Evolutionary conservation across 2,113 vertebrate species (phyloP), one percentile per base, ranked within the genome.

Genomic region (Onychostruthus taczanowskii): DNA sequence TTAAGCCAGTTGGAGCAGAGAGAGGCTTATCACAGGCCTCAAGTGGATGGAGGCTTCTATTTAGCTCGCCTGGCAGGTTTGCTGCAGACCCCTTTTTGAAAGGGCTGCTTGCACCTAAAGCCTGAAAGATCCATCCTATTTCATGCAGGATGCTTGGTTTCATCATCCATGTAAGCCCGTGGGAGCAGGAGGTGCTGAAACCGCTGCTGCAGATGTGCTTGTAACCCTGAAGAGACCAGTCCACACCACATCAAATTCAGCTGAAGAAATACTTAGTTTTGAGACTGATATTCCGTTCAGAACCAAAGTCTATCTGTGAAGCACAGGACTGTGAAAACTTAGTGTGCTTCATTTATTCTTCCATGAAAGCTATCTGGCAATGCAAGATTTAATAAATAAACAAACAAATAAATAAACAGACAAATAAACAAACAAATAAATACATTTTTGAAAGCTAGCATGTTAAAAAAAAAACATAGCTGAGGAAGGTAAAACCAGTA

Each of bases 21-120:
- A 93, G 86, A 84, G 64, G 64, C 77, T 96, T 96, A 94, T 70
- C 61, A 52, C 24, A 49, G 69, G 35, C 80, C 69, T 89, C 86
- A 72, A 64, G 73, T 91, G 73, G 52, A 61, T 87, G 89, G 77
- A 94, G 70, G 26, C 39, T 89, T 77, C 95, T 75, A 7, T 84
- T 86, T 75, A 81, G 68, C 53, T 91, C 52, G 61, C 56, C 69
- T 64, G 27, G 53, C 41, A 89, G 76, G 52, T 91, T 69, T 79
- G 47, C 50, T 84, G 39, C 64, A 66, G 52, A 35, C 43, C 2
- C 22, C 41, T 62, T 62, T 88, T 31, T 20, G 24, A 84, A 95
- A 90, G 35, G 28, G 39, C 35, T 75, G 24, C 35, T n/a, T 72
- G 39, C 14, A 61, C 26, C 62, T 61, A 44, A 35, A 47, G 9